These are phyloP conservation scores for Ceuthmochares aereus DNA, from an alignment of 2,113 vertebrate species.

Conservation along the genomic window DNA sequence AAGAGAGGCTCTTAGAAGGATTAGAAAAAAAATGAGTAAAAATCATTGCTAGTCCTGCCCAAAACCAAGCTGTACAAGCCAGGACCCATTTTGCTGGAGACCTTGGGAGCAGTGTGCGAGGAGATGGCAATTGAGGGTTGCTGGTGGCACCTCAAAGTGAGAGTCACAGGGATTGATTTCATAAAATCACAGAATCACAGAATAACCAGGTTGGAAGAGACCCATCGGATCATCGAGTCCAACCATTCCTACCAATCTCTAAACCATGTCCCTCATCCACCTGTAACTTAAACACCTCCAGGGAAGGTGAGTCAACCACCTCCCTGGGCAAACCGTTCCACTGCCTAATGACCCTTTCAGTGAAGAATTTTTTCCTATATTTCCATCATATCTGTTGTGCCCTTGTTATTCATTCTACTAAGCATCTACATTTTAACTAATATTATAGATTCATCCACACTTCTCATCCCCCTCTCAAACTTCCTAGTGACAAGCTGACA, in stretches of 20 bases:
- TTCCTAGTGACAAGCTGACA: not conserved
- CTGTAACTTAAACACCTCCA: too few relatives aligned
- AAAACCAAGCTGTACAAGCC: not conserved
- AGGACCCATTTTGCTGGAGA: not conserved
- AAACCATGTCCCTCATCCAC: too few relatives aligned
- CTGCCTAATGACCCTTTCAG: too few relatives aligned
- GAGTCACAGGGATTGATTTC: not conserved
- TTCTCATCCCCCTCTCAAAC: not conserved
- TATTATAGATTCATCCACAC: not conserved
- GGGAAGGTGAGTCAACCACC: too few relatives aligned
- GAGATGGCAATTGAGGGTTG: not conserved
- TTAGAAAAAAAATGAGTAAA: not conserved
- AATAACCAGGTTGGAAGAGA: too few relatives aligned
- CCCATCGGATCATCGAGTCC: too few relatives aligned
- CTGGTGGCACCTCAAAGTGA: not conserved
- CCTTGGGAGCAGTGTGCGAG: fast-evolving
- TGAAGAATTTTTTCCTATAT: too few relatives aligned
- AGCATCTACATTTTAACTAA: not conserved
- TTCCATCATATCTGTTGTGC: not conserved
- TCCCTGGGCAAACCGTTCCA: too few relatives aligned
- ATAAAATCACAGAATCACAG: too few relatives aligned
- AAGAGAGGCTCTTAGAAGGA: not conserved
- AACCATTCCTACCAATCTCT: too few relatives aligned
- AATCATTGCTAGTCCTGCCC: too few relatives aligned
- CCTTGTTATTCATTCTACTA: not conserved